Evolutionary conservation across 2,888 invertebrate genomes (phyloP).

Genomic region (Latrodectus elegans): DNA sequence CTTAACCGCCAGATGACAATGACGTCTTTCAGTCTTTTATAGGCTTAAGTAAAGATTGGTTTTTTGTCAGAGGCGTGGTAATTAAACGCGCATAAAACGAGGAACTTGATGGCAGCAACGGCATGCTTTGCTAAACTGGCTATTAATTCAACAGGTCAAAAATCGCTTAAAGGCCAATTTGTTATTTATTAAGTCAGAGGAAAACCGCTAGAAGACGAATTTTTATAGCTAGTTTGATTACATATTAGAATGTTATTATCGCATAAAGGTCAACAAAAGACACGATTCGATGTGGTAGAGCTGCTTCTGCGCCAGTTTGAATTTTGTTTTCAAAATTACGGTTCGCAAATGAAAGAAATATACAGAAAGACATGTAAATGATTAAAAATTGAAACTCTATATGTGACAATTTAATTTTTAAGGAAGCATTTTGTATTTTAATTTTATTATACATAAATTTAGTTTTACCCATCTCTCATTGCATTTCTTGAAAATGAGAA

Average conservation of each 20-base stretch:
- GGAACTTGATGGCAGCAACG: constrained; percentile 12
- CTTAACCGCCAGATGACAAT: constrained; percentile 23
- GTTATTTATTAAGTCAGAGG: constrained; percentile 10
- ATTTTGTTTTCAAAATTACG: too few species aligned
- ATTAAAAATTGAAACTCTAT: too few species aligned
- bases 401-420: too few species aligned
- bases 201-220: constrained; percentile 4
- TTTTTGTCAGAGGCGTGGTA: constrained; percentile 18
- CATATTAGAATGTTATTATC: constrained; percentile 20
- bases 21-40: constrained; percentile 29
- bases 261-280: not conserved
- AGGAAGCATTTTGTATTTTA: too few species aligned
- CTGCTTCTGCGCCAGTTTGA: not conserved
- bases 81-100: constrained; percentile 37
- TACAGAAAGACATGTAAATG: too few species aligned
- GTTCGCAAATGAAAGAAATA: too few species aligned
- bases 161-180: constrained; percentile 14
- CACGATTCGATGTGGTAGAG: constrained; percentile 5
- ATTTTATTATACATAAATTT: too few species aligned
- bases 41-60: not conserved
- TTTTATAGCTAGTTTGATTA: constrained; percentile 7
- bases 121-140: constrained; percentile 31
- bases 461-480: too few species aligned
- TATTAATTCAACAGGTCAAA: constrained; percentile 4
- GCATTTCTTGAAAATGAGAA: too few species aligned